Conservation (phyloP, 2,888 invertebrate genomes). For the Anagyrus pseudococci region DNA sequence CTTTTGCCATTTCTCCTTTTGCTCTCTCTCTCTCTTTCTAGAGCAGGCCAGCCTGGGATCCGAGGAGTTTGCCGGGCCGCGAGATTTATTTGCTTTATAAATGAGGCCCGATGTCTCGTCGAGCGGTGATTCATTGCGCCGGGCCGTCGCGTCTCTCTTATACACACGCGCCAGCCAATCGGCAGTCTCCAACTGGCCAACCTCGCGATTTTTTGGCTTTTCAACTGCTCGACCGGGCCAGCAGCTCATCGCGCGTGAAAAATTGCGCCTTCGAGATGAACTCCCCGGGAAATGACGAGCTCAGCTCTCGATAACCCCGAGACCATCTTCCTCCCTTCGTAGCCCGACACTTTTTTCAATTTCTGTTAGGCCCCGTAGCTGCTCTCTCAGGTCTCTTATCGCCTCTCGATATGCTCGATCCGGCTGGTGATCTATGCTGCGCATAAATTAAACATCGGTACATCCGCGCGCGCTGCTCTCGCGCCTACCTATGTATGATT, state of each 20-base stretch:
- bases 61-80: not conserved
- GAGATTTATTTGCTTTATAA: slow-evolving; percentile 49
- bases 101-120: slow-evolving; percentile 48
- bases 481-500: too few species aligned
- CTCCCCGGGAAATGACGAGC: too few species aligned
- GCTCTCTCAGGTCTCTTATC: too few species aligned
- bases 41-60: not conserved
- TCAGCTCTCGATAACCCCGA: too few species aligned
- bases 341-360: too few species aligned
- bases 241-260: slow-evolving; percentile 17
- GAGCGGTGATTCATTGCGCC: slow-evolving; percentile 45
- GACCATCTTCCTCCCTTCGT: too few species aligned
- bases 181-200: too few species aligned
- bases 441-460: too few species aligned
- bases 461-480: too few species aligned
- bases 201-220: slow-evolving; percentile 21
- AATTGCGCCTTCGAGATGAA: slow-evolving; percentile 16
- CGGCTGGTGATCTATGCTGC: too few species aligned
- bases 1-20: not conserved
- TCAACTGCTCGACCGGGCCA: slow-evolving; percentile 3
- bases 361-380: too few species aligned
- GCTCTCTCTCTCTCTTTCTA: not conserved
- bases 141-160: slow-evolving; percentile 39
- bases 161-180: slow-evolving; percentile 41
- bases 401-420: too few species aligned